Evolutionary conservation across 2,113 vertebrate species (phyloP), one percentile per base, ranked within the genome.

Genomic region (Nymphicus hollandicus): DNA sequence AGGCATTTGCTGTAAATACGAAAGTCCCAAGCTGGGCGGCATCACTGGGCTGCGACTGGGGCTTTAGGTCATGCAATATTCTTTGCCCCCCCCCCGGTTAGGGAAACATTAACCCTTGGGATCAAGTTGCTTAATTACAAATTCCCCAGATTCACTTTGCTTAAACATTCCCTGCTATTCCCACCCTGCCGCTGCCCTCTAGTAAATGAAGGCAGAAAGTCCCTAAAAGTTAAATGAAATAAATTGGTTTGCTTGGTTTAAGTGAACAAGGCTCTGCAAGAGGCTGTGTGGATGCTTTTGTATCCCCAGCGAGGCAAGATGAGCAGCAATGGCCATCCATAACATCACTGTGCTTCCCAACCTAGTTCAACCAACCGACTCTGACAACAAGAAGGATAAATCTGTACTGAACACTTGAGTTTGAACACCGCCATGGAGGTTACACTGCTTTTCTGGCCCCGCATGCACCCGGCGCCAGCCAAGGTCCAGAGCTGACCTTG

Each of bases 101-200:
- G 47, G n/a, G 90, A 93, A 93, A 84, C 43, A 72, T 78, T 96
- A 92, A 95, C 89, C 19, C 33, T 91, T 85, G 52, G 29, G 41
- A 52, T 58, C 53, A 47, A 55, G 39, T 86, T 90, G 47, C 29
- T 86, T 35, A 23, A 20, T 70, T 71, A 52, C 41, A 81, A 52
- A 76, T 64, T 68, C 47, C 43, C 28, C 68, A 47, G 44, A 60
- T 66, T 31, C 15, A 22, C 31, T 64, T 81, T 46, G 28, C 44
- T 81, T 70, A 78, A 78, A 64, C 31, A 10, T 39, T 58, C 50
- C 22, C n/a, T 93, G 46, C 23, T 31, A 39, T 76, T 87, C 55
- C 44, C 46, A 58, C 33, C 31, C 20, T 46, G 18, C 24, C 4
- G 0, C 52, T 93, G 37, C 37, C 27, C 64, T 50, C 49, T n/a